phyloP scores from a whole-genome alignment of 53 echinoderm and acorn worm species.

The Holothuria scabra region DNA sequence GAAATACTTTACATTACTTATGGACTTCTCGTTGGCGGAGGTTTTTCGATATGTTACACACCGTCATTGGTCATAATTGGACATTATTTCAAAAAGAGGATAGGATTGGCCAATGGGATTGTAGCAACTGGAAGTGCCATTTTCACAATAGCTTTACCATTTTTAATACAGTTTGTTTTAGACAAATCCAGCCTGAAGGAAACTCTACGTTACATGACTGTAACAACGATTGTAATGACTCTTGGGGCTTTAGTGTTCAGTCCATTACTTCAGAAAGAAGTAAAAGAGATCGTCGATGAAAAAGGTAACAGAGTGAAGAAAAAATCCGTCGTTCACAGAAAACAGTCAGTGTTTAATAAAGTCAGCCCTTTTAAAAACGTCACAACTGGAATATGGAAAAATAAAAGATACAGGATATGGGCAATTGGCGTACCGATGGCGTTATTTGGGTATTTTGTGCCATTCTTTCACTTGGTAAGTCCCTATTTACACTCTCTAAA shows the following conservation, averaged over 20 bases:
- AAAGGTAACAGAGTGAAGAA: slow-evolving; percentile 32
- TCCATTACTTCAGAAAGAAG: slow-evolving; percentile 13
- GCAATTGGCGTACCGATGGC: slow-evolving; percentile 81
- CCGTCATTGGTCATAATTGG: slow-evolving; percentile 85
- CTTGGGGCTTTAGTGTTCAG: slow-evolving; percentile 11
- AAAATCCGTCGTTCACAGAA: slow-evolving; percentile 15
- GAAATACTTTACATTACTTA: slow-evolving; percentile 86
- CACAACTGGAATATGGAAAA: slow-evolving; percentile 82
- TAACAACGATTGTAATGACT: slow-evolving; percentile 15
- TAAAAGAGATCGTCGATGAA: slow-evolving; percentile 9
- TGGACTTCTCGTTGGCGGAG: slow-evolving; percentile 69
- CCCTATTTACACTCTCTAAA: no score
- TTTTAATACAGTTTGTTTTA: slow-evolving; percentile 63
- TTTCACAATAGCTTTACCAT: slow-evolving; percentile 88
- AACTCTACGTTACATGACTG: slow-evolving; percentile 28
- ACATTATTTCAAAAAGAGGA: slow-evolving; percentile 86
- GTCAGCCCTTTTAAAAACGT: slow-evolving; percentile 61
- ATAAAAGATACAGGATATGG: slow-evolving; percentile 86
- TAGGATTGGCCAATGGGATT: slow-evolving; percentile 91
- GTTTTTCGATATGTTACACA: slow-evolving; percentile 82
- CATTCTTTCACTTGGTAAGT: slow-evolving; percentile 96
- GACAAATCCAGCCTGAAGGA: slow-evolving; percentile 56
- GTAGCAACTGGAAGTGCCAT: slow-evolving; percentile 91
- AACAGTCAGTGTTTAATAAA: slow-evolving; percentile 29
- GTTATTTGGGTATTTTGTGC: slow-evolving; percentile 92